phyloP scores from a whole-genome alignment of 2,797 vertebrate genomes.

The Monodelphis domestica region DNA sequence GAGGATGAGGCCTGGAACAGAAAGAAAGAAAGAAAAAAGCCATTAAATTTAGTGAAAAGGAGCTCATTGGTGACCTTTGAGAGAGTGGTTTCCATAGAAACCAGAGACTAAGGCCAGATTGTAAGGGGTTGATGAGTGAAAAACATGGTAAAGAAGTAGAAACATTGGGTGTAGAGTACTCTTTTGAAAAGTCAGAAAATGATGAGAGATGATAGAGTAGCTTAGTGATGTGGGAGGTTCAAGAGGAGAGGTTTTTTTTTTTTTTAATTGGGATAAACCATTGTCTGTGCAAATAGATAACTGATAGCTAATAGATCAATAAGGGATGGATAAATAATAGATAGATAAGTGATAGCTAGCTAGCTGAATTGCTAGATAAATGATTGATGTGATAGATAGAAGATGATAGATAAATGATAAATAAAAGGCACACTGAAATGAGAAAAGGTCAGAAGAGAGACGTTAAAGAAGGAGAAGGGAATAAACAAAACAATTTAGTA shows the following conservation, averaged over 20 bases:
- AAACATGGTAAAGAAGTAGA: not conserved
- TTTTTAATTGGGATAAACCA: not conserved
- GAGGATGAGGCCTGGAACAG: not conserved
- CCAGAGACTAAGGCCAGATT: not conserved
- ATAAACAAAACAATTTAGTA: not conserved
- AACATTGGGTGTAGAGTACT: not conserved
- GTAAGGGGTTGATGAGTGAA: not conserved
- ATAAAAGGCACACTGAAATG: not conserved
- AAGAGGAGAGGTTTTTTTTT: not conserved
- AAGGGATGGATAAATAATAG: too few species aligned
- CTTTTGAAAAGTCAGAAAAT: not conserved
- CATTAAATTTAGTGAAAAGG: not conserved
- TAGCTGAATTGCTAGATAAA: not conserved
- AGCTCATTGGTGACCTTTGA: not conserved
- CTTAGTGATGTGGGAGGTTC: not conserved
- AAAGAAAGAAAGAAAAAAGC: conserved; percentile 15
- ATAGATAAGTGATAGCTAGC: too few species aligned
- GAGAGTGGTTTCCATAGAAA: not conserved
- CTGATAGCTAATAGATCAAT: too few species aligned
- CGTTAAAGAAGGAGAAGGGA: not conserved
- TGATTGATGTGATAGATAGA: not conserved
- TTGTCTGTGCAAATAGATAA: not conserved
- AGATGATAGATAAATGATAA: not conserved
- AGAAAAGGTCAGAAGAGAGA: not conserved
- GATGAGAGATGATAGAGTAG: not conserved